A percentile compares a stretch with the other conserved stretches of the same genome.
Evolutionary conservation across 2,888 invertebrate genomes (phyloP).

Genomic region (Aphrophora alni): DNA sequence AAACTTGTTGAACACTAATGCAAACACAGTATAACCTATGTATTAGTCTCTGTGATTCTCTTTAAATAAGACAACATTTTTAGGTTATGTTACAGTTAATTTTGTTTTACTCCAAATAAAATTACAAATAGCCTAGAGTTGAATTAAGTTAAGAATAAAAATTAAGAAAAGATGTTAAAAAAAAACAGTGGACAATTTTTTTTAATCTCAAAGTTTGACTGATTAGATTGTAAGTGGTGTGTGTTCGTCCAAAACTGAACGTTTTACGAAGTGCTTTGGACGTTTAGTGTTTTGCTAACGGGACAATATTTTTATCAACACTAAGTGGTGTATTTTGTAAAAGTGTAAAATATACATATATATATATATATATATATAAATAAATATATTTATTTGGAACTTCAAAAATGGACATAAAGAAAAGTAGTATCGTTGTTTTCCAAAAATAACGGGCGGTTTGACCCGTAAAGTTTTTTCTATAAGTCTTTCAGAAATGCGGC

Average conservation of each 20-base stretch:
- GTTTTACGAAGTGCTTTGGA: conserved; percentile 7
- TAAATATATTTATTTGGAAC: conserved; percentile 7
- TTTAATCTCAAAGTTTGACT: conserved; percentile 10
- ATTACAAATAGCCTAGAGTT: no score
- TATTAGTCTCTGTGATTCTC: no score
- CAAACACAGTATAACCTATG: no score
- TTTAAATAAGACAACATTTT: no score
- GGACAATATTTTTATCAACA: conserved; percentile 35
- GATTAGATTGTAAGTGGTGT: conserved; percentile 34
- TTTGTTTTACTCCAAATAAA: no score
- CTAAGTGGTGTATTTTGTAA: conserved; percentile 35
- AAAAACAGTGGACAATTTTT: neutral
- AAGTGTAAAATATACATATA: conserved; percentile 30
- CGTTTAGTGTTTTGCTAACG: neutral
- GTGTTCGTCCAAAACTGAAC: neutral
- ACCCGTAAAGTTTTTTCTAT: conserved; percentile 24
- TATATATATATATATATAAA: conserved; percentile 34
- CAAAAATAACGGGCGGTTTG: neutral
- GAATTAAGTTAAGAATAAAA: no score
- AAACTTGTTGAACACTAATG: no score
- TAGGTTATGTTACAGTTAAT: no score
- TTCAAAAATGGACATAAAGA: neutral
- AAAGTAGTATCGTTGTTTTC: no score
- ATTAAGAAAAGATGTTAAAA: conserved; percentile 35
- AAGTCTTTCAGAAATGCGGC: conserved; percentile 27